These are phyloP conservation scores for Limanda limanda DNA, from an alignment of 2,113 vertebrate species.

Conservation along the genomic window DNA sequence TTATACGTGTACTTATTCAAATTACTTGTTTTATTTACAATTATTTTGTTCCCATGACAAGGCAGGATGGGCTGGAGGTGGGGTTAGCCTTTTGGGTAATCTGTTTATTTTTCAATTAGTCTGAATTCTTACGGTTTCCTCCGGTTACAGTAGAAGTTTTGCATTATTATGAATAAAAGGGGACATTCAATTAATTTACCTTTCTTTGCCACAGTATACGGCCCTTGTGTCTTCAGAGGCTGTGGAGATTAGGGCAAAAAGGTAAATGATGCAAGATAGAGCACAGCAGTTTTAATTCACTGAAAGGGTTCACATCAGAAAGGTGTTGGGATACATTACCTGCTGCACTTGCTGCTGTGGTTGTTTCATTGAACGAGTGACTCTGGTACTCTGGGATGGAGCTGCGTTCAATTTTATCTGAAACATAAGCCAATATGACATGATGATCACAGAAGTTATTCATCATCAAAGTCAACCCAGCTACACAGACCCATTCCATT, in stretches of 20 bases:
- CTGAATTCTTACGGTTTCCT: not conserved
- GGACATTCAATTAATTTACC: conserved; percentile 21
- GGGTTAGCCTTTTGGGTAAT: not conserved
- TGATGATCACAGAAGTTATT: not conserved
- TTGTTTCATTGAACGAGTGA: conserved; percentile 82
- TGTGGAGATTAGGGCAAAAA: conserved; percentile 1
- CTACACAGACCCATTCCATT: not conserved
- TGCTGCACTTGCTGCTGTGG: conserved; percentile 46
- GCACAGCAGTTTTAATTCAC: not conserved
- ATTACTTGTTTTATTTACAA: too few relatives aligned
- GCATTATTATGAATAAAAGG: not conserved
- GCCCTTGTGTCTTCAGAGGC: conserved; percentile 43
- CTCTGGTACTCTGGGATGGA: conserved; percentile 59
- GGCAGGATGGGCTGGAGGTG: too few relatives aligned
- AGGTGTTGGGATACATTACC: conserved; percentile 3
- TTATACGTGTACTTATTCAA: too few relatives aligned
- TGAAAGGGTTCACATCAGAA: not conserved
- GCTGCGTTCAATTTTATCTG: conserved; percentile 16
- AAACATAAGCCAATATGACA: not conserved
- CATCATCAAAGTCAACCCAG: not conserved
- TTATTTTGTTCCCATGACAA: too few relatives aligned
- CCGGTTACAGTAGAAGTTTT: not conserved
- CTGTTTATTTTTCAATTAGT: not conserved
- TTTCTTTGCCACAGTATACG: conserved; percentile 43
- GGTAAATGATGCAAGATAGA: not conserved